Conservation (phyloP, 2,888 invertebrate genomes). For the Trissoscelio sp. region DNA sequence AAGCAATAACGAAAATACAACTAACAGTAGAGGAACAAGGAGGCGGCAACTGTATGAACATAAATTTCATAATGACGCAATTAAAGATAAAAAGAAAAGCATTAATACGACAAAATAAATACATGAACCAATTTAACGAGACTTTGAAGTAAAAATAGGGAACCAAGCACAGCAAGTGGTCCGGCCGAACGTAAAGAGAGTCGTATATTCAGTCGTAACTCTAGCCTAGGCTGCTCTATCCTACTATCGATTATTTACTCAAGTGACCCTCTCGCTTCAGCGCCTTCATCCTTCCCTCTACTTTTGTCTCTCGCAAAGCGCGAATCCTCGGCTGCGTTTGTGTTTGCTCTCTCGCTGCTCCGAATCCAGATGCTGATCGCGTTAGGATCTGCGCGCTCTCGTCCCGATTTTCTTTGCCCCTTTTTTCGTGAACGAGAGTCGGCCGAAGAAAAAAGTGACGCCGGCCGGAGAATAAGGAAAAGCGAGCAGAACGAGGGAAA, state of each 20-base stretch:
- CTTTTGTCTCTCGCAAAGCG: conserved; percentile 54
- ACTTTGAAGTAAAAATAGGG: conserved; percentile 42
- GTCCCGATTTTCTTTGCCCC: conserved; percentile 41
- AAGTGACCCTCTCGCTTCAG: conserved; percentile 72
- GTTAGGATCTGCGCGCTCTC: conserved; percentile 68
- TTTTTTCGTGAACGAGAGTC: conserved; percentile 35
- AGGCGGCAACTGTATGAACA: neutral
- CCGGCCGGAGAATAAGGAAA: conserved; percentile 35
- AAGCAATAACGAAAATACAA: neutral
- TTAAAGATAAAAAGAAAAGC: neutral
- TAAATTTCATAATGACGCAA: neutral
- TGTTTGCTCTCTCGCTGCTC: conserved; percentile 65
- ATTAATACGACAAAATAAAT: conserved; percentile 21
- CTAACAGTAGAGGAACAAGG: neutral
- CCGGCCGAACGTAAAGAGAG: conserved; percentile 26
- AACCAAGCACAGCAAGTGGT: conserved; percentile 35
- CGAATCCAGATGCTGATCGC: conserved; percentile 71
- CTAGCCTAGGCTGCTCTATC: conserved; percentile 72
- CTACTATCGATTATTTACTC: conserved; percentile 77
- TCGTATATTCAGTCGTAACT: conserved; percentile 71
- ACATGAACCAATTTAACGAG: conserved; percentile 20
- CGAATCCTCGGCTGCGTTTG: conserved; percentile 48
- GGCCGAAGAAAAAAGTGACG: conserved; percentile 52
- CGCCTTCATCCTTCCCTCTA: conserved; percentile 62
- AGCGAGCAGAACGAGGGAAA: conserved; percentile 63